A percentile compares a stretch with the other conserved stretches of the same genome.
Conservation (phyloP, 2,888 invertebrate genomes). For the Chrysolina oricalcia region DNA sequence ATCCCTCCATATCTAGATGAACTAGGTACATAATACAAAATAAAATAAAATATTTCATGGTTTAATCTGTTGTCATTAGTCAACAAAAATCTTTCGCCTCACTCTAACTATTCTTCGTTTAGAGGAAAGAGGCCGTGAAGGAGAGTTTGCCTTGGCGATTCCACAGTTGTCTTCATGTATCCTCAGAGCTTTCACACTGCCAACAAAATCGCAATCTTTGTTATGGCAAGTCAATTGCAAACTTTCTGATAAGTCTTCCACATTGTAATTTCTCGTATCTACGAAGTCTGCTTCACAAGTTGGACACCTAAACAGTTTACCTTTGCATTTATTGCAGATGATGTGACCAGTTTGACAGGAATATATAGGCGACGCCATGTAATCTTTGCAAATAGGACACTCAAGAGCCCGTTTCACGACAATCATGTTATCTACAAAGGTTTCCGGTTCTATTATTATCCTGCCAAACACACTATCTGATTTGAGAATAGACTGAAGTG, state of each 20-base stretch:
- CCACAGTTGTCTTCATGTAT: not conserved
- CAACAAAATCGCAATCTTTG: constrained; percentile 10
- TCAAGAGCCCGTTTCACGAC: not conserved
- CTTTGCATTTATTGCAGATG: not conserved
- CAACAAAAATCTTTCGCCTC: not conserved
- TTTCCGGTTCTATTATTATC: constrained; percentile 6
- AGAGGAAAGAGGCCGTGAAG: not conserved
- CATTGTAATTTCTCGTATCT: not conserved
- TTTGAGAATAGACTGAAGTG: not conserved
- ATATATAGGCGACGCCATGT: not conserved
- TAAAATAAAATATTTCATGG: no score
- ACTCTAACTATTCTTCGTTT: constrained; percentile 10
- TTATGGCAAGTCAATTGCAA: constrained; percentile 5
- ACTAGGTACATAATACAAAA: not conserved
- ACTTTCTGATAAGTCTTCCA: not conserved
- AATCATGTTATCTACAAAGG: not conserved
- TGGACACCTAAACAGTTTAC: not conserved
- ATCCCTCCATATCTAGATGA: no score
- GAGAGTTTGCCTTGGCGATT: not conserved
- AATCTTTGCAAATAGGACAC: constrained; percentile 11
- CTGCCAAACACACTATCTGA: not conserved
- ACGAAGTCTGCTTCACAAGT: constrained; percentile 5
- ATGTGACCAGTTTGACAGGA: not conserved
- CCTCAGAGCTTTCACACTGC: constrained; percentile 1
- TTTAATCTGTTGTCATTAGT: not conserved